A percentile compares a stretch with the other conserved stretches of the same genome.
Evolutionary conservation across 2,888 invertebrate genomes (phyloP).

Genomic region (Augiades crinisus): DNA sequence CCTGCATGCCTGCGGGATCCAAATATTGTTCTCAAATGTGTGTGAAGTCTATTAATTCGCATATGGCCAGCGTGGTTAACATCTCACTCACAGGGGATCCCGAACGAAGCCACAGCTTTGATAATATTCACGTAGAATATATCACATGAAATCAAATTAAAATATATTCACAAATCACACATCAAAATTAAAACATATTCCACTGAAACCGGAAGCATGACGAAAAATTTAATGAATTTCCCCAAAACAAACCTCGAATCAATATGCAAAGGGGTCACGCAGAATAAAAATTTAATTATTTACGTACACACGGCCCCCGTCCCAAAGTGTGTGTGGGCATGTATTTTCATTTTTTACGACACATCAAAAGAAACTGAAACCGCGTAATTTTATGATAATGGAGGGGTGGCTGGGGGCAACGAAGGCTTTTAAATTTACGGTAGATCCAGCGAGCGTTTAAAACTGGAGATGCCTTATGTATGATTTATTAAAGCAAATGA

Average conservation of each 20-base stretch:
- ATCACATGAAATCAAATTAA: too few relatives aligned
- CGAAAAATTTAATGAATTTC: neutral
- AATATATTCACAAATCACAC: too few relatives aligned
- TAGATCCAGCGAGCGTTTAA: conserved; percentile 55
- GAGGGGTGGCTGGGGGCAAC: conserved; percentile 60
- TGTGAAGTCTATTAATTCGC: too few relatives aligned
- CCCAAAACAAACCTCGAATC: conserved; percentile 23
- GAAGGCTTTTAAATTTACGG: conserved; percentile 77
- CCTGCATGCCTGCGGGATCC: too few relatives aligned
- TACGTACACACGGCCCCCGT: conserved; percentile 27
- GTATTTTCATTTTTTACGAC: conserved; percentile 69
- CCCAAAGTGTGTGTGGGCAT: conserved; percentile 46
- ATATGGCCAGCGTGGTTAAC: too few relatives aligned
- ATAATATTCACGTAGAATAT: too few relatives aligned
- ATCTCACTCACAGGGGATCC: too few relatives aligned
- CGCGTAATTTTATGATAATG: conserved; percentile 78
- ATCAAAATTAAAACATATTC: too few relatives aligned
- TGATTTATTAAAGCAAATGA: neutral
- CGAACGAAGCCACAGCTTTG: too few relatives aligned
- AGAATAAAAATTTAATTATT: conserved; percentile 34
- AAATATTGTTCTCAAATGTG: too few relatives aligned
- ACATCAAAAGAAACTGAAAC: conserved; percentile 79
- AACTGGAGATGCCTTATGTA: conserved; percentile 1
- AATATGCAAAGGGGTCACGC: conserved; percentile 25
- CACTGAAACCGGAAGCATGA: too few relatives aligned